Conservation (phyloP, 2,888 invertebrate species). For the Tipula unca region DNA sequence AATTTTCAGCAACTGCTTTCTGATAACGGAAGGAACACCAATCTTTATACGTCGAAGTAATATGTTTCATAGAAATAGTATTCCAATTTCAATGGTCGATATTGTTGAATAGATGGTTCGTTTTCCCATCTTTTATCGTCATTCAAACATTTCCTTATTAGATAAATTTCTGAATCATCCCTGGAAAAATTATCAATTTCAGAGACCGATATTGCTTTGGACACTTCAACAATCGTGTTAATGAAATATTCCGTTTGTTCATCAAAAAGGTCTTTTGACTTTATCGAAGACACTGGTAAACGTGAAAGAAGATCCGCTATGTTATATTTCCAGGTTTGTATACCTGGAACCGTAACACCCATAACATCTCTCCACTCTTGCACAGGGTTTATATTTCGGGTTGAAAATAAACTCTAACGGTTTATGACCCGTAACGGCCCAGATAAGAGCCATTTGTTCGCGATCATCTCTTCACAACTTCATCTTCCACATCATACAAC, state of each 20-base stretch:
- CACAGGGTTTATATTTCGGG: no score
- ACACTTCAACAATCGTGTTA: background rate
- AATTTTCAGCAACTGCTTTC: background rate
- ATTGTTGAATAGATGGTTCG: background rate
- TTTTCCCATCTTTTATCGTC: no score
- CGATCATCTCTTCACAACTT: no score
- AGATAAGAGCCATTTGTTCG: no score
- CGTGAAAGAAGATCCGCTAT: background rate
- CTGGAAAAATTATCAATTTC: no score
- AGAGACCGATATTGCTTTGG: no score
- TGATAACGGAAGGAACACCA: background rate
- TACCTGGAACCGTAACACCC: no score
- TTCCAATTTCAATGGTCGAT: background rate
- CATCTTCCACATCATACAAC: no score
- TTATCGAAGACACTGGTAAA: background rate
- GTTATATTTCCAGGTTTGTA: no score
- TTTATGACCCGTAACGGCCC: background rate
- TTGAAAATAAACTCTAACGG: no score
- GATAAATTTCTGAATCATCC: no score
- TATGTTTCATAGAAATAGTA: background rate
- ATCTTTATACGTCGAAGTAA: background rate
- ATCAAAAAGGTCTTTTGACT: background rate
- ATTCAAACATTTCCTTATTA: no score
- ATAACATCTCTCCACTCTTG: background rate
- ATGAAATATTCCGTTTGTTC: background rate